Evolutionary conservation across 1,140 invertebrate genomes (phyloP), one percentile per base, ranked within the genome.

Genomic region (Frieseomelitta varia): DNA sequence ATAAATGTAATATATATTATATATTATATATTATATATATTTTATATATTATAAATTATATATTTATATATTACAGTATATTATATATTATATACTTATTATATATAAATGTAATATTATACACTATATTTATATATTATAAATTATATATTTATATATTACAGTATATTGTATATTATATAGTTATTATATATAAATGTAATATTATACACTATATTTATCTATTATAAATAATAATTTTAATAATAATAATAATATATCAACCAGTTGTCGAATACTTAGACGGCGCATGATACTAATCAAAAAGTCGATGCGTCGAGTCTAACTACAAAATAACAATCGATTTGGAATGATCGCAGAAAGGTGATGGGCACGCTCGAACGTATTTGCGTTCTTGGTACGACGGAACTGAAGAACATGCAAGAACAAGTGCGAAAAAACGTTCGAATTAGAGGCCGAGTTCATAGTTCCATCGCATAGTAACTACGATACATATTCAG

Each of bases 401-500:
- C 27, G 19, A 24, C 56, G 72, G 24, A 74, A 55, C 34, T 30
- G 30, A 74, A 47, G 21, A n/a, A 14, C 14, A 76, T 24, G 24
- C 24, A 17, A 6, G 39, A 39, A 77, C 15, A 78, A 21, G 72
- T 21, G 17, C 27, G 24, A 72, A 51, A n/a, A 51, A 51, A 72
- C 17, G 39, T 17, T 14, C 69, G 8, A 72, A 72, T 24, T 39
- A 19, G 73, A 65, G 24, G 39, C n/a, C 47, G 47, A 72, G 39
- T 53, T 68, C 51, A 34, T 19, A 21, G 65, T 58, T 34, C 30
- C 30, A 24, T 71, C 68, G 53, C 34, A 11, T 68, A n/a, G 19
- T 73, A 72, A 79, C 68, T 79, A 73, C 77, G 79, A 82, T 77
- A 56, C 65, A 34, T 53, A 85, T 61, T 53, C 47, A 82, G 83